Base-by-base conservation (phyloP, 2,888 invertebrate species). In the Cynaeus angustus region DNA sequence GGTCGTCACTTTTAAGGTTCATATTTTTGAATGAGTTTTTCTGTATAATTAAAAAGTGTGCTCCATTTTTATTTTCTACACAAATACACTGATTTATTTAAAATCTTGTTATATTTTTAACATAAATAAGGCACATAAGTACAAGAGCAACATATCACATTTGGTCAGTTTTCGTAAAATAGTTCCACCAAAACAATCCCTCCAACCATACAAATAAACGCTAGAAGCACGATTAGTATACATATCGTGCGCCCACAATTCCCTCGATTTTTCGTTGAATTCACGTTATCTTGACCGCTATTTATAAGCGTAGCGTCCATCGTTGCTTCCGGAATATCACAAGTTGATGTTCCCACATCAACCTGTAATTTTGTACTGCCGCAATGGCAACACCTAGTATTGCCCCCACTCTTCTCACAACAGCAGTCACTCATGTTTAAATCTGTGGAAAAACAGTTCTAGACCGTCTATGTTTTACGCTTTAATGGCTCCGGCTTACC, bases 41-140 rank as follows among this genome's bases (percentile, higher is more conserved):
- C 21, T 33, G 7, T 33, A 9, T 33, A 9, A 33, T 33, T 33
- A 9, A 33, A 9, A 21, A 21, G 21, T 1, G 4, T 4, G 21
- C 21, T 21, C 21, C 4, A 3, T 33, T 33, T 33, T 33, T 33
- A 33, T 33, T 33, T 33, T 33, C n/a, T 2, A 33, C 7, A 33
- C n/a, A 33, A 21, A 21, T 4, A 4, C 4, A n/a, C n/a, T n/a
- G n/a, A n/a, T n/a, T n/a, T n/a, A n/a, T 21, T 21, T 21, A 21
- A 21, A 21, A 21, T 21, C n/a, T n/a, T n/a, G n/a, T n/a, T 28
- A 28, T 28, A 28, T 28, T 28, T 28, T 28, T 5, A 28, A 33
- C 33, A 33, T 33, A 33, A 33, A 33, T 33, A 33, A 33, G 33
- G n/a, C 33, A 33, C 33, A 33, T 33, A 33, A 33, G 33, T 33